Evolutionary conservation across 1,140 invertebrate species (phyloP).

Genomic region (Eueides isabella): DNA sequence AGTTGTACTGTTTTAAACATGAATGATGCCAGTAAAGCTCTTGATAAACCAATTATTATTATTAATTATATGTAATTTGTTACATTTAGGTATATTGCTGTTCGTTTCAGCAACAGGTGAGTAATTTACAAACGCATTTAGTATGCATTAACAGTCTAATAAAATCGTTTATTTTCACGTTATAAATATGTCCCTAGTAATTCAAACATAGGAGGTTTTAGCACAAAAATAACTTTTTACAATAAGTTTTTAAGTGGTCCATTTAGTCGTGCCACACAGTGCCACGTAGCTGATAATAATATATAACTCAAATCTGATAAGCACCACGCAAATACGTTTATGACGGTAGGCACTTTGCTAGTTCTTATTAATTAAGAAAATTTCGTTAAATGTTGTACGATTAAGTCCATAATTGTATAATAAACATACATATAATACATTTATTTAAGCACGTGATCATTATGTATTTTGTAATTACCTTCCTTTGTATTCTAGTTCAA

Average conservation of each 20-base stretch:
- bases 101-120: neutral
- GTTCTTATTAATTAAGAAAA: conserved; percentile 4
- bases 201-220: too few relatives aligned
- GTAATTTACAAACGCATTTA: neutral
- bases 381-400: neutral
- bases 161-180: too few relatives aligned
- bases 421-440: neutral
- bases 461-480: neutral
- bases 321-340: conserved; percentile 19
- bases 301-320: conserved; percentile 20
- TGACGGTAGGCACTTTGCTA: conserved; percentile 2
- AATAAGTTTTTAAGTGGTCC: conserved; percentile 8
- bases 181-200: too few relatives aligned
- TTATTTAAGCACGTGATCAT: neutral
- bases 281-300: conserved; percentile 18
- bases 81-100: neutral
- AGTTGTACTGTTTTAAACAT: neutral
- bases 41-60: neutral
- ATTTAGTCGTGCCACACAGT: conserved; percentile 20
- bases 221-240: neutral
- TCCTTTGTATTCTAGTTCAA: neutral
- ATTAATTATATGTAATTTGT: neutral
- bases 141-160: neutral
- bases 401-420: neutral
- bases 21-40: neutral